Evolutionary conservation across 2,888 invertebrate genomes (phyloP).

Genomic region (Sminthurides aquaticus): DNA sequence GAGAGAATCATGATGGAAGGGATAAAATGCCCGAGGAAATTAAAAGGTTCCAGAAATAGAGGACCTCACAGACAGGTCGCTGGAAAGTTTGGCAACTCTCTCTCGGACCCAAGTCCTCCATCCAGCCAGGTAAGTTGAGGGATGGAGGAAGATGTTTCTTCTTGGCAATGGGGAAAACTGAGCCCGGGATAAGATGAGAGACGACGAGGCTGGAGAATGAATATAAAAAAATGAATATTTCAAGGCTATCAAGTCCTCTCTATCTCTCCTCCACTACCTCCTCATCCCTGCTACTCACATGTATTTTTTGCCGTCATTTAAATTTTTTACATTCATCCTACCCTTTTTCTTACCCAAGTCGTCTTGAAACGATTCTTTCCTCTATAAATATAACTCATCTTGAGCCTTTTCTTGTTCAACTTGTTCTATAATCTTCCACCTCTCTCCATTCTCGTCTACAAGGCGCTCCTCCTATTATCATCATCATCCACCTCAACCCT

Average conservation of each 20-base stretch:
- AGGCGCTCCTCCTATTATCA: not conserved
- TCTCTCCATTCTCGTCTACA: not conserved
- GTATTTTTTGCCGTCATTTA: conserved; percentile 24
- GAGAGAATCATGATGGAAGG: no score
- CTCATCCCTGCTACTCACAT: conserved; percentile 9
- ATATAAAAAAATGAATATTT: conserved; percentile 23
- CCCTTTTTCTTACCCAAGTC: conserved; percentile 15
- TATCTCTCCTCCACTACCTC: conserved; percentile 2
- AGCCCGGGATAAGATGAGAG: conserved; percentile 13
- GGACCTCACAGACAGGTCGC: no score
- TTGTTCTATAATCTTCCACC: not conserved
- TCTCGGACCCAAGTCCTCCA: no score
- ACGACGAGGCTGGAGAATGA: conserved; percentile 7
- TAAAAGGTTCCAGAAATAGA: no score
- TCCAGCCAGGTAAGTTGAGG: no score
- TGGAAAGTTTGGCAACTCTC: no score
- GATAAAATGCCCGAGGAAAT: no score
- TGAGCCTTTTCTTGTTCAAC: not conserved
- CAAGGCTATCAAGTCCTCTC: conserved; percentile 26
- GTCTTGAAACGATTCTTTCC: not conserved
- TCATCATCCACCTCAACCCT: not conserved
- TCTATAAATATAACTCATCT: conserved; percentile 4
- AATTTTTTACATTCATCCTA: conserved; percentile 23
- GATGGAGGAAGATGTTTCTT: no score
- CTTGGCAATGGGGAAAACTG: no score